Percentiles rank a stretch among this genome's conserved stretches.
Evolutionary conservation across 2,113 vertebrate species (phyloP).

Genomic region (Psephotus haematonotus): DNA sequence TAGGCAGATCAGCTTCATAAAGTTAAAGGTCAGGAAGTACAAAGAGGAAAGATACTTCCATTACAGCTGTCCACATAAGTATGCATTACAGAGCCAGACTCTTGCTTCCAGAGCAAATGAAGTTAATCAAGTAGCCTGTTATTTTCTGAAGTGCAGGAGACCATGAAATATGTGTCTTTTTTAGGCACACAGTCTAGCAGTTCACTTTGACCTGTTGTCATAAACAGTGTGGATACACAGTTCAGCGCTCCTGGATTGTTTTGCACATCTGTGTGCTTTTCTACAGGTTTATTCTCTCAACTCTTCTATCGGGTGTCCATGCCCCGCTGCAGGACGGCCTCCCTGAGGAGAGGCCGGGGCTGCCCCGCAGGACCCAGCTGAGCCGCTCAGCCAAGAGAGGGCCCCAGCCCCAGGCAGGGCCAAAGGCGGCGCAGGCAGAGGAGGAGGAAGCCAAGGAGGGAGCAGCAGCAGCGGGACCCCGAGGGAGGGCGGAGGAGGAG

Average conservation of each 20-base stretch:
- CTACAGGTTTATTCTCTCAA: not conserved
- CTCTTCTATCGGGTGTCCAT: fast-evolving
- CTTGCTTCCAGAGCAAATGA: not conserved
- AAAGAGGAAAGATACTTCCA: not conserved
- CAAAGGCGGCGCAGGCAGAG: not conserved
- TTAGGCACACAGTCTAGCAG: not conserved
- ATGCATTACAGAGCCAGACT: not conserved
- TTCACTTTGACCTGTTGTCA: not conserved
- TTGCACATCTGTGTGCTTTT: not conserved
- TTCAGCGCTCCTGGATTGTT: not conserved
- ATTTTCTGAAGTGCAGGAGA: not conserved
- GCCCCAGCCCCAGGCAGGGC: too few relatives aligned
- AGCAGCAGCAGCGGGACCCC: not conserved
- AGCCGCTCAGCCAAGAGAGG: too few relatives aligned
- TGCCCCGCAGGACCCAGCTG: not conserved
- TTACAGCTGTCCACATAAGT: not conserved
- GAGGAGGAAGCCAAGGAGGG: not conserved
- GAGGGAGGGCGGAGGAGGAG: not conserved
- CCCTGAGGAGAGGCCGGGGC: too few relatives aligned
- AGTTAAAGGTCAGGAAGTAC: not conserved
- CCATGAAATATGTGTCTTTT: not conserved
- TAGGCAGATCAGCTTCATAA: not conserved
- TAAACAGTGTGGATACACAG: too few relatives aligned
- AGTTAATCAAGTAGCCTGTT: not conserved
- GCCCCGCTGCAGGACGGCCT: not conserved